Evolutionary conservation across 2,797 vertebrate genomes (phyloP).

Genomic region (Cynodonichthys magdalenae): DNA sequence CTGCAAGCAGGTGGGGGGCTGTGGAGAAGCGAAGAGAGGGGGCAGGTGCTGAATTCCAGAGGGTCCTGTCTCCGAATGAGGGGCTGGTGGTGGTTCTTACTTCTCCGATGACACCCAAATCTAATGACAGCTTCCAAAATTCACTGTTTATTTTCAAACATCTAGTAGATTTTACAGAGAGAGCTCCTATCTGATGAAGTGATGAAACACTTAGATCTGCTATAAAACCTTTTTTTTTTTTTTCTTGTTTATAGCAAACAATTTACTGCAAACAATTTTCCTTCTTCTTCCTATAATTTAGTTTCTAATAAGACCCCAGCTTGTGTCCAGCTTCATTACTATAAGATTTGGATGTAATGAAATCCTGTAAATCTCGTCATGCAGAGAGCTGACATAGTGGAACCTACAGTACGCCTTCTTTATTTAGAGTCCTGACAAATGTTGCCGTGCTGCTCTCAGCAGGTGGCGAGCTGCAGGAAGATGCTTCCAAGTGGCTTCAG

Average conservation of each 20-base stretch:
- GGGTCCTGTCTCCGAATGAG: conserved; percentile 32
- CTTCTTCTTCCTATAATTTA: not conserved
- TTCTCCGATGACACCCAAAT: conserved; percentile 74
- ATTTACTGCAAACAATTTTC: not conserved
- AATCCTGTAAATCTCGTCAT: conserved; percentile 47
- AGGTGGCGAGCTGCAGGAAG: conserved; percentile 50
- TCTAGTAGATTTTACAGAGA: conserved; percentile 55
- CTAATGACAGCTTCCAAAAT: conserved; percentile 69
- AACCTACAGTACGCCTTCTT: conserved; percentile 42
- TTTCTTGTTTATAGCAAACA: not conserved
- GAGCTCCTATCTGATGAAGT: conserved; percentile 21
- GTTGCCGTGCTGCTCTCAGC: conserved; percentile 59
- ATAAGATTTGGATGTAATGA: conserved; percentile 37
- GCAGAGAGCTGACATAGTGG: conserved; percentile 48
- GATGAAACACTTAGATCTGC: conserved; percentile 30
- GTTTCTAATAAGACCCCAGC: not conserved
- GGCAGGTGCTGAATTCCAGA: conserved; percentile 61
- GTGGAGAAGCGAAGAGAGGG: conserved; percentile 9
- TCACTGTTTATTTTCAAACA: conserved; percentile 76
- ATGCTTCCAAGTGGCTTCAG: not conserved
- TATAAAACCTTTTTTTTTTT: not conserved
- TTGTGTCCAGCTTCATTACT: not conserved
- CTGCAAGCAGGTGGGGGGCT: conserved; percentile 39
- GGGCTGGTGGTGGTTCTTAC: conserved; percentile 19
- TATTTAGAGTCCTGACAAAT: conserved; percentile 76